Percentiles rank a stretch among this genome's conserved stretches.
Evolutionary conservation across 2,113 vertebrate species (phyloP).

Genomic region (Anser brachyrhynchus): DNA sequence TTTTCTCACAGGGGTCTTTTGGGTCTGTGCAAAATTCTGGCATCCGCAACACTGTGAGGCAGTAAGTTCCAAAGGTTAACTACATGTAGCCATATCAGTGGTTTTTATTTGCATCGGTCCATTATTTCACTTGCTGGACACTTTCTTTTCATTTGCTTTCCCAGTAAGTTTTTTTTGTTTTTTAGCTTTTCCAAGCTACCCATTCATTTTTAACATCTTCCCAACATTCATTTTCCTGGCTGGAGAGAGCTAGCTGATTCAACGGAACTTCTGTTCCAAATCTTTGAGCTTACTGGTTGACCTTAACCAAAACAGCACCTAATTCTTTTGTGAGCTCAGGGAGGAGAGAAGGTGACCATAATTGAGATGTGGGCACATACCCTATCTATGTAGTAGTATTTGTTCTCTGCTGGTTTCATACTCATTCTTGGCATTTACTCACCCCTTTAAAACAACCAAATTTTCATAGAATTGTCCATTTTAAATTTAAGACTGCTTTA

Average conservation of each 20-base stretch:
- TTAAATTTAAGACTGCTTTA: neutral
- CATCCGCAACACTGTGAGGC: neutral
- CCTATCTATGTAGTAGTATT: neutral
- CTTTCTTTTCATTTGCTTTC: neutral
- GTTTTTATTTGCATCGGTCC: neutral
- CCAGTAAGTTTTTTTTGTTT: neutral
- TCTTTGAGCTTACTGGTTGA: neutral
- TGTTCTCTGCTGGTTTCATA: neutral
- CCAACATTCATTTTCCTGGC: neutral
- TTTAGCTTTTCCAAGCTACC: neutral
- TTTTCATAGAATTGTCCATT: neutral
- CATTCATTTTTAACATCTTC: neutral
- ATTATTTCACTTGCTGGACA: neutral
- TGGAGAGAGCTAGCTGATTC: neutral
- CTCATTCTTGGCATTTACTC: neutral
- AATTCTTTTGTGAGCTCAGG: neutral
- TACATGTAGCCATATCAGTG: fast-evolving
- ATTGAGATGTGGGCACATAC: neutral
- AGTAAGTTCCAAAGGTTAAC: neutral
- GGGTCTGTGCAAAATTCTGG: neutral
- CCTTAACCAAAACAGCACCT: neutral
- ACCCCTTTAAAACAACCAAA: neutral
- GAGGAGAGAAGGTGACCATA: neutral
- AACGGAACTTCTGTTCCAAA: neutral
- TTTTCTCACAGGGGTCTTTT: neutral